These are phyloP conservation scores for Riparia riparia DNA, from an alignment of 2,113 vertebrate species.

Conservation along the genomic window DNA sequence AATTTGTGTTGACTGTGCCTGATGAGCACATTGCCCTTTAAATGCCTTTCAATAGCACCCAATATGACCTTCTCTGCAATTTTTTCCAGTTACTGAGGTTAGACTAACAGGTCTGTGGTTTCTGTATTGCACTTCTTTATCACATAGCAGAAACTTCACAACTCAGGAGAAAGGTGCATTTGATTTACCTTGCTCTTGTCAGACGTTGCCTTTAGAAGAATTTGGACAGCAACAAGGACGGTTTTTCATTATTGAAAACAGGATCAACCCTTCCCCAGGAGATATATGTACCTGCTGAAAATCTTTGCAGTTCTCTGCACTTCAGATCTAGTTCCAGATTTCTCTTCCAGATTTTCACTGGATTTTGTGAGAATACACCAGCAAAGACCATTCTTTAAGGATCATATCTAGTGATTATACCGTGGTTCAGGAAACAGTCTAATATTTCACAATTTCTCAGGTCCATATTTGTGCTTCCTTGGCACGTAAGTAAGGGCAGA, in stretches of 20 bases:
- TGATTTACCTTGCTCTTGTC: background rate
- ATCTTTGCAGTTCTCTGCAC: background rate
- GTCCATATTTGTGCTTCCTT: background rate
- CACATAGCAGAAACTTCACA: background rate
- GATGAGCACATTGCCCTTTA: background rate
- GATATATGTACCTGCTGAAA: background rate
- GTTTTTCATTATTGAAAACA: background rate
- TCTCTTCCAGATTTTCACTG: background rate
- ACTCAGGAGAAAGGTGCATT: background rate
- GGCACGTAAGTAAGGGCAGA: background rate
- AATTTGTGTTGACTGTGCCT: background rate
- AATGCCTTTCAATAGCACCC: background rate
- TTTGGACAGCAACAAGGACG: background rate
- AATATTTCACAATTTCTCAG: background rate
- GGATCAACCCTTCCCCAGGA: background rate
- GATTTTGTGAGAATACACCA: background rate
- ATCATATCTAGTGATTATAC: background rate
- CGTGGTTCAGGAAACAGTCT: background rate
- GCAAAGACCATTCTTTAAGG: background rate
- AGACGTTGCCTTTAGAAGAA: background rate
- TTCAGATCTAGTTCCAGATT: background rate
- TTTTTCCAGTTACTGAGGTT: background rate
- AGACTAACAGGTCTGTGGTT: background rate
- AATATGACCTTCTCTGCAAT: background rate
- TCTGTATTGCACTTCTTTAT: background rate